phyloP scores from a whole-genome alignment of 2,797 vertebrate genomes.

The Percopsis omiscomaycus region DNA sequence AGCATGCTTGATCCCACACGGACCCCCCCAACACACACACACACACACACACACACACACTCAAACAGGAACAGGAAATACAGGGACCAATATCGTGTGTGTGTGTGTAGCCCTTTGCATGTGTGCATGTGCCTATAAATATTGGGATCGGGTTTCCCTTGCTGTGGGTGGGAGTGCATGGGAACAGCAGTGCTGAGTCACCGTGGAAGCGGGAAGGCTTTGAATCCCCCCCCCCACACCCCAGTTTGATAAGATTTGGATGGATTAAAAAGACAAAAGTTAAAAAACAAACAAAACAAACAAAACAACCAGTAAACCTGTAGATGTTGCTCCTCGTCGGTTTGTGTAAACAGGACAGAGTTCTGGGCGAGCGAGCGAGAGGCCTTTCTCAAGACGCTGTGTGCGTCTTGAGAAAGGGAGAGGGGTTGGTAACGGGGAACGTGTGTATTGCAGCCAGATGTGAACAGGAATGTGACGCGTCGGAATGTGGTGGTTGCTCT shows the following conservation, averaged over 20 bases:
- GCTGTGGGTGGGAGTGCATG: slow-evolving; percentile 59
- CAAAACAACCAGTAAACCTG: too few relatives aligned
- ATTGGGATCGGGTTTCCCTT: slow-evolving; percentile 69
- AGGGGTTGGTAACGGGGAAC: slow-evolving; percentile 49
- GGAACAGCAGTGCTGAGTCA: slow-evolving; percentile 76
- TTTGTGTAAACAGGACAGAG: too few relatives aligned
- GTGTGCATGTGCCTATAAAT: slow-evolving; percentile 63
- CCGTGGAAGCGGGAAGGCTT: slow-evolving; percentile 50
- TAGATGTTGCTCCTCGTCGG: too few relatives aligned
- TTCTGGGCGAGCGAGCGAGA: neutral
- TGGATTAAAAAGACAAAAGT: too few relatives aligned
- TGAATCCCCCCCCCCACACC: slow-evolving; percentile 21
- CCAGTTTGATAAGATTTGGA: neutral
- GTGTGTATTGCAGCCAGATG: slow-evolving; percentile 83
- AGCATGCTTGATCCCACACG: slow-evolving; percentile 52
- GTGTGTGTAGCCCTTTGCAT: slow-evolving; percentile 39
- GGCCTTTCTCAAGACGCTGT: neutral
- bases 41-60: too few relatives aligned
- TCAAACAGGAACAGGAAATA: too few relatives aligned
- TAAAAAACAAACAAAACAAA: too few relatives aligned
- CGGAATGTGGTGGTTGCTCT: slow-evolving; percentile 75
- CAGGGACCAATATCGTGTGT: too few relatives aligned
- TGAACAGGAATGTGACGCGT: slow-evolving; percentile 82
- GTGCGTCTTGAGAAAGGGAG: neutral
- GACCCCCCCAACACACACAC: slow-evolving; percentile 37